Evolutionary conservation across 1,140 invertebrate species (phyloP).

Genomic region (Nixonia krombeini): DNA sequence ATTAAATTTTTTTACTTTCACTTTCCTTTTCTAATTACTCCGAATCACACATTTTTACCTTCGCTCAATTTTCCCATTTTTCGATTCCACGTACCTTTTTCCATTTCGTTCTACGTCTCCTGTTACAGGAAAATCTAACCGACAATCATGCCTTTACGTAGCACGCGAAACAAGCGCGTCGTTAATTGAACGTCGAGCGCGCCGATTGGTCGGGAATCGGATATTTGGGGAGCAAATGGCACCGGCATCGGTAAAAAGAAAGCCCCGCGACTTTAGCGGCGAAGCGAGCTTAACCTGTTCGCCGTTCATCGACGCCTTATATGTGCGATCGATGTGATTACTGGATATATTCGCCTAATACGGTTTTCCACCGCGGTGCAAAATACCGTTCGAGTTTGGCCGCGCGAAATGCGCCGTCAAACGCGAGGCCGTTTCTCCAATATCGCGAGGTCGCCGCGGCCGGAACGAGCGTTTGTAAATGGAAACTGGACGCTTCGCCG

Average conservation of each 20-base stretch:
- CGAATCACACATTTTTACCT: too few species aligned
- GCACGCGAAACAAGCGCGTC: too few species aligned
- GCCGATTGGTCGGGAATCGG: too few species aligned
- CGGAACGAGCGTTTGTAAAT: too few species aligned
- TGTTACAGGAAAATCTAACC: too few species aligned
- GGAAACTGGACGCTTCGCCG: not conserved
- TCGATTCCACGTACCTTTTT: too few species aligned
- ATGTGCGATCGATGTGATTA: constrained; percentile 55
- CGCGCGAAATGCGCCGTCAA: not conserved
- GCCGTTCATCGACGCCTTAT: constrained; percentile 57
- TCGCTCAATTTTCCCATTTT: too few species aligned
- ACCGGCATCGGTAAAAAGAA: not conserved
- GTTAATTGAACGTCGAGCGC: too few species aligned
- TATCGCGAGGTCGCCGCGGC: not conserved
- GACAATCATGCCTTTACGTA: too few species aligned
- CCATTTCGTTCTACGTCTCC: too few species aligned
- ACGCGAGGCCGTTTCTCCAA: not conserved
- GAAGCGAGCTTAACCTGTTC: constrained; percentile 46
- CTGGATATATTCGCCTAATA: constrained; percentile 59
- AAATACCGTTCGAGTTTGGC: constrained; percentile 24
- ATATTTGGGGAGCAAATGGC: not conserved
- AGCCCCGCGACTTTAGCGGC: constrained; percentile 23
- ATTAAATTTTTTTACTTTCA: too few species aligned
- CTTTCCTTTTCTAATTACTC: too few species aligned
- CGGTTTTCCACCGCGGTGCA: constrained; percentile 48